These are phyloP conservation scores for Brachystomella parvula DNA, from an alignment of 1,140 invertebrate species.

Conservation along the genomic window DNA sequence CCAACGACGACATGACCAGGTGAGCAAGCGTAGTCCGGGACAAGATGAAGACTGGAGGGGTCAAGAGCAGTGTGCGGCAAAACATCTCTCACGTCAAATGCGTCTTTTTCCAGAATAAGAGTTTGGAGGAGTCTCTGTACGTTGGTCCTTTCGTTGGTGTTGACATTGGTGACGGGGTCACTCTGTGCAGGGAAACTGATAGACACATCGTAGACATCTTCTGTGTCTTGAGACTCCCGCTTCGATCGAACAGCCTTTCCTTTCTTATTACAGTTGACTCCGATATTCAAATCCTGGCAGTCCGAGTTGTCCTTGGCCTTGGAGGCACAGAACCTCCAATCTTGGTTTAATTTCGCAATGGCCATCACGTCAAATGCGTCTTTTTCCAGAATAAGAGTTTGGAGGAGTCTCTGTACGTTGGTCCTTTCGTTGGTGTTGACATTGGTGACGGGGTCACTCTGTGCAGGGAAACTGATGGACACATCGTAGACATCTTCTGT, in stretches of 20 bases:
- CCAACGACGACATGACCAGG: constrained; percentile 84
- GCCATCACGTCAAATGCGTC: constrained; percentile 86
- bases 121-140: constrained; percentile 75
- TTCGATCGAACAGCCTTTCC: constrained; percentile 48
- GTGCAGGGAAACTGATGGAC: constrained; percentile 66
- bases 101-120: constrained; percentile 81
- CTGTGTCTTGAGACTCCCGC: constrained; percentile 55
- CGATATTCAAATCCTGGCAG: constrained; percentile 78
- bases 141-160: constrained; percentile 73
- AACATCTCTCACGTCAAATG: constrained; percentile 85
- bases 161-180: constrained; percentile 78
- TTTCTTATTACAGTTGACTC: constrained; percentile 70
- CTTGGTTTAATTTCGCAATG: constrained; percentile 74
- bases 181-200: constrained; percentile 74
- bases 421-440: constrained; percentile 76
- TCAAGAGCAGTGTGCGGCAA: constrained; percentile 84
- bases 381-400: constrained; percentile 80
- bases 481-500: constrained; percentile 63
- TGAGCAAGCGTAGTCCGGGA: constrained; percentile 87
- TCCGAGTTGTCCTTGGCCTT: constrained; percentile 45
- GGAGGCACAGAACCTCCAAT: constrained; percentile 38
- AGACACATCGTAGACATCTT: constrained; percentile 64
- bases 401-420: constrained; percentile 68
- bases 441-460: constrained; percentile 83
- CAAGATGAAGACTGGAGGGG: constrained; percentile 71